Evolutionary conservation across 2,113 vertebrate species (phyloP).

Genomic region (Numida meleagris): DNA sequence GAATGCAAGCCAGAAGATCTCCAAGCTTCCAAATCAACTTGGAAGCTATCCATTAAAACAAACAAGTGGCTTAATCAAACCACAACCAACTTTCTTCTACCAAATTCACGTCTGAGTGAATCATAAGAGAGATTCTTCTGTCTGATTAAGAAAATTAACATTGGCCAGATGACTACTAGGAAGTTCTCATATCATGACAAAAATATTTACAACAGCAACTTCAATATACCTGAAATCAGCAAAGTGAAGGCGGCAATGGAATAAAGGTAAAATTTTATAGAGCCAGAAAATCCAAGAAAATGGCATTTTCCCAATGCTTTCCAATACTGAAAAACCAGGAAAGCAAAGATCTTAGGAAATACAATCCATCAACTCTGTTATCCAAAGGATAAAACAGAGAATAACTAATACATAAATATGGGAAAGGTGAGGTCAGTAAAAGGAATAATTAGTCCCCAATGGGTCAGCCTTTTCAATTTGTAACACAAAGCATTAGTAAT

Average conservation of each 20-base stretch:
- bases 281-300: neutral
- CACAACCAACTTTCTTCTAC: neutral
- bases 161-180: neutral
- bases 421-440: neutral
- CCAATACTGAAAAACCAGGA: neutral
- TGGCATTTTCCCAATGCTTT: neutral
- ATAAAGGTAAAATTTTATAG: neutral
- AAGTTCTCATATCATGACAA: neutral
- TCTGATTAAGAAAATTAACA: neutral
- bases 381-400: neutral
- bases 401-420: neutral
- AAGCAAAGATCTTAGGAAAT: neutral
- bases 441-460: neutral
- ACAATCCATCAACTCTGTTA: neutral
- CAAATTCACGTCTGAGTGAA: neutral
- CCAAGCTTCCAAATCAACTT: neutral
- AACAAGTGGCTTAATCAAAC: neutral
- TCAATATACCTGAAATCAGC: neutral
- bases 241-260: neutral
- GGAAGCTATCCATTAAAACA: neutral
- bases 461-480: neutral
- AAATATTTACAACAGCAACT: neutral
- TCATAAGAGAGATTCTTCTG: neutral
- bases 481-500: neutral
- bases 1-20: neutral